These are phyloP conservation scores for Caenorhabditis tropicalis DNA, from an alignment of 1,140 invertebrate species.

Conservation along the genomic window DNA sequence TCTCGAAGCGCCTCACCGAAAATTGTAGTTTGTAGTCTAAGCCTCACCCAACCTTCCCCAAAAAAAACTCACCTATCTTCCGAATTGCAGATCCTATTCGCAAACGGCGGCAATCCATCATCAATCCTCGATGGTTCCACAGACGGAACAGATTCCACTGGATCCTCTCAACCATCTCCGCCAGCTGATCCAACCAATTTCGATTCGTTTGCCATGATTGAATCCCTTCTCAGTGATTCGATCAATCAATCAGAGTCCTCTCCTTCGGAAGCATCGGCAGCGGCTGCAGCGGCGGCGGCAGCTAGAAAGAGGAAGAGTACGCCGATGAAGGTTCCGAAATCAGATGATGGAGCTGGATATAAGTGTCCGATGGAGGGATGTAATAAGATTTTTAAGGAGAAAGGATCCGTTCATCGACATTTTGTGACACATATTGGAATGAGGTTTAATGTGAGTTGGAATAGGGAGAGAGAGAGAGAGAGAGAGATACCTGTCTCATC, in stretches of 20 bases:
- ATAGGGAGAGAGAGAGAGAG: too few relatives aligned
- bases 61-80: neutral
- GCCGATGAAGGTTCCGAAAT: conserved; percentile 22
- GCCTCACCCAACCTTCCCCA: too few relatives aligned
- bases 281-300: neutral
- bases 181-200: neutral
- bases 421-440: conserved; percentile 26
- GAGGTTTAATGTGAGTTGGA: conserved; percentile 15
- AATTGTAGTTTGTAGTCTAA: too few relatives aligned
- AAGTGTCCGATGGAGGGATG: conserved; percentile 20
- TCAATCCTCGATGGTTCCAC: neutral
- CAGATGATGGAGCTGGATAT: neutral
- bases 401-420: neutral
- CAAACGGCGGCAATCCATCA: neutral
- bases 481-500: too few relatives aligned
- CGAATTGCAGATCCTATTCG: neutral
- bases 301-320: neutral
- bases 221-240: neutral
- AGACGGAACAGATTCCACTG: neutral
- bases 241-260: neutral
- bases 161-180: neutral
- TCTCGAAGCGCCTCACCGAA: too few relatives aligned
- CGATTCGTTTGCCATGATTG: neutral
- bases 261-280: neutral
- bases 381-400: conserved; percentile 33